Conservation (phyloP, 2,888 invertebrate species). For the Agriotes lineatus region DNA sequence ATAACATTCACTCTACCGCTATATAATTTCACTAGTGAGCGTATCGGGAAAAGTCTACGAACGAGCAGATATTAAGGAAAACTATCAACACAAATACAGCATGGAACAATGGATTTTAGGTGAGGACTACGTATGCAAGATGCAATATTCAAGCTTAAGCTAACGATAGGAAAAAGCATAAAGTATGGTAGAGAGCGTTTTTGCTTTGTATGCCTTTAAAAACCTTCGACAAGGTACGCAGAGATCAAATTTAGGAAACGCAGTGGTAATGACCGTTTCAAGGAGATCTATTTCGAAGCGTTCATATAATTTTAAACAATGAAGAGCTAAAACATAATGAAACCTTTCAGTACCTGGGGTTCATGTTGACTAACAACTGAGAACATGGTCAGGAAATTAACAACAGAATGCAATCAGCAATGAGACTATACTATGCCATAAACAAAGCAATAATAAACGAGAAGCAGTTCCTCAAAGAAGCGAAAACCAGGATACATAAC, state of each 20-base stretch:
- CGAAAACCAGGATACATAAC: background rate
- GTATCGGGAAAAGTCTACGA: background rate
- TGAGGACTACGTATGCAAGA: no score
- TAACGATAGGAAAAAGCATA: background rate
- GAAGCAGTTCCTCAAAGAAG: background rate
- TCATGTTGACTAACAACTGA: background rate
- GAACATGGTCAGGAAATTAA: background rate
- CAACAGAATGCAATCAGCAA: background rate
- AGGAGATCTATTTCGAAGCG: background rate
- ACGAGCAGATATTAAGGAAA: background rate
- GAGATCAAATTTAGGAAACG: background rate
- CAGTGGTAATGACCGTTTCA: background rate
- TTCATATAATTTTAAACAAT: no score
- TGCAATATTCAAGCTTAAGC: no score
- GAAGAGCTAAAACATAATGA: background rate
- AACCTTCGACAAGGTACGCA: background rate
- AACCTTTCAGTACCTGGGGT: background rate
- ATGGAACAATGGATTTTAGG: background rate
- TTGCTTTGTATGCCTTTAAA: no score
- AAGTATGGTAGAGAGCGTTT: background rate
- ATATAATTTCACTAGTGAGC: background rate
- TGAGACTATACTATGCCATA: background rate
- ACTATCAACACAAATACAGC: background rate
- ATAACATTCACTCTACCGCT: no score
- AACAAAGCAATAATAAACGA: background rate